These are phyloP conservation scores for Oreochromis mossambicus DNA, from an alignment of 2,797 vertebrate genomes.

Conservation along the genomic window DNA sequence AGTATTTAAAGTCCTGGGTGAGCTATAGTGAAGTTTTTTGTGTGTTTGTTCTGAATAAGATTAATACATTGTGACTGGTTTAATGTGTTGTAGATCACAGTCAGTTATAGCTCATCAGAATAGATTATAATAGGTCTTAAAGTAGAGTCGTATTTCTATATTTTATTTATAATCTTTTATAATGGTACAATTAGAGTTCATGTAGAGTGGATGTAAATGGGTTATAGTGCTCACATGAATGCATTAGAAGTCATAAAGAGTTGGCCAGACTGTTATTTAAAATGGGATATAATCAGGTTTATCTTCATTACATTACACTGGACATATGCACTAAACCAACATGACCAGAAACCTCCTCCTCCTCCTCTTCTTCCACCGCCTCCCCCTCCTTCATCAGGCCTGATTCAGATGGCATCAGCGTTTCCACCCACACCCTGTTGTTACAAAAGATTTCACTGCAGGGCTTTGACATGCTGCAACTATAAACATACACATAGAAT, in stretches of 20 bases:
- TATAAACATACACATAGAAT: background rate
- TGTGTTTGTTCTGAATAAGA: background rate
- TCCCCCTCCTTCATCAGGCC: conserved; percentile 13
- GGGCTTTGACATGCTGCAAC: conserved; percentile 20
- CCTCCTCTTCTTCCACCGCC: background rate
- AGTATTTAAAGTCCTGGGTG: background rate
- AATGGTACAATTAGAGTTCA: background rate
- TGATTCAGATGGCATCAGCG: conserved; percentile 31
- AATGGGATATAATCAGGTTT: background rate
- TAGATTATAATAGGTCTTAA: background rate
- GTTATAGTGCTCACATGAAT: background rate
- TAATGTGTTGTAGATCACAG: background rate
- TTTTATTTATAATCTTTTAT: background rate
- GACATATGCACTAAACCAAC: background rate
- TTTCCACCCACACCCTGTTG: conserved; percentile 42
- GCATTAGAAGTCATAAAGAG: background rate
- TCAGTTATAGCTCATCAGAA: background rate
- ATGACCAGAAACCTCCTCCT: background rate
- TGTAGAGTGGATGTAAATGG: background rate
- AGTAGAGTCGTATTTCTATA: background rate
- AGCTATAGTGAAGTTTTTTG: background rate
- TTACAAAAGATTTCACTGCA: conserved; percentile 43
- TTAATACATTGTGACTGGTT: background rate
- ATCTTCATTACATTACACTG: background rate
- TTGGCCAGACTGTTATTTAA: background rate